Base-by-base conservation (phyloP, 1,140 invertebrate species). In the Diorhabda carinulata region DNA sequence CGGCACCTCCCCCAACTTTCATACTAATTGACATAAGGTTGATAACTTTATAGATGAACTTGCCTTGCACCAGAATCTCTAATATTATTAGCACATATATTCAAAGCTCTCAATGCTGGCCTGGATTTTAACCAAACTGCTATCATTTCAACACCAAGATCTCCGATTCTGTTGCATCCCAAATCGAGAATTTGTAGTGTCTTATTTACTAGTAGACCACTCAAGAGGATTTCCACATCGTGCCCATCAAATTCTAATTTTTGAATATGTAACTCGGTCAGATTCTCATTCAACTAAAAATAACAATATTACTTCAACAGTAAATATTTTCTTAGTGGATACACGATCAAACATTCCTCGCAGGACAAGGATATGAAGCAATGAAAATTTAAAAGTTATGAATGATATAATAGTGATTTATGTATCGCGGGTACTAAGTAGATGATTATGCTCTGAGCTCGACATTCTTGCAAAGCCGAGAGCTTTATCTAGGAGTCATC, bases 221-320 rank as follows among this genome's bases (percentile, higher is more conserved):
- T 70, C 6, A 84, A 70, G 69, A 89, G 76, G 47, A 79, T 81
- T 73, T 87, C 86, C 3, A 87, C 77, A 72, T 87, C 86, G 60
- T 87, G 86, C 0, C 83, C 83, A 42, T 81, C 81, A 40, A 89
- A 83, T 69, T 82, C 74, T 68, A 84, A 87, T 69, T 88, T 89
- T 75, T 87, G 84, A 6, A 87, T 77, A 77, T 86, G 82, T 9
- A 89, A 71, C 72, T 87, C 86, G 2, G 80, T 77, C 43, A 89
- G 76, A 7, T 76, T 79, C 1, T 65, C 68, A 70, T 87, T 88
- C 4, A 76, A 43, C 82, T 83, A 68, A 4, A 63, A 58, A 10
- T n/a, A 7, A 62, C 0, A 57, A 66, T 42, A 42, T 9, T 9
- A 25, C 25, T 25, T 25, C 25, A 25, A 25, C 25, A 1, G 25